Conservation (phyloP, 2,888 invertebrate genomes). For the Vesta saturnalis region DNA sequence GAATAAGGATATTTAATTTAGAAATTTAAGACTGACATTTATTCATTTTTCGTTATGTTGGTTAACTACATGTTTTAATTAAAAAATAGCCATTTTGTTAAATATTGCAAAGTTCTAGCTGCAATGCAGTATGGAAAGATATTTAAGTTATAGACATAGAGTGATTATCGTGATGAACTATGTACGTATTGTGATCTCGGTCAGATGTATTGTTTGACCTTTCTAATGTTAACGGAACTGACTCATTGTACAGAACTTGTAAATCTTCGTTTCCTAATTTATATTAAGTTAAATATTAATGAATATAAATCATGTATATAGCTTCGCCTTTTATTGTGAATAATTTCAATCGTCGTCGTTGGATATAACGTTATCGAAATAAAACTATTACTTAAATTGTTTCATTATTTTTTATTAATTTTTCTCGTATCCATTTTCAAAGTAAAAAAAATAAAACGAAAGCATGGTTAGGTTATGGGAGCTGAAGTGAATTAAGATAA, state of each 20-base stretch:
- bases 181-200: constrained; percentile 57
- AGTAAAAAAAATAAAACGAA: too few relatives aligned
- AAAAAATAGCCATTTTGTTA: constrained; percentile 18
- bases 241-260: constrained; percentile 54
- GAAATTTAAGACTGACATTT: constrained; percentile 42
- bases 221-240: constrained; percentile 52
- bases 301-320: constrained; percentile 58
- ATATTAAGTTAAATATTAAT: constrained; percentile 44
- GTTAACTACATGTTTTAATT: constrained; percentile 11
- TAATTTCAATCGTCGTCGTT: constrained; percentile 55
- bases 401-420: constrained; percentile 5
- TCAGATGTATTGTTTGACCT: constrained; percentile 49
- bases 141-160: constrained; percentile 27
- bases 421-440: too few relatives aligned
- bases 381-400: constrained; percentile 41
- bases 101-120: constrained; percentile 28
- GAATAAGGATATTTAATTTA: constrained; percentile 41
- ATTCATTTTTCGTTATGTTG: constrained; percentile 26
- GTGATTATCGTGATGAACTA: constrained; percentile 52
- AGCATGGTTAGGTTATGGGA: too few relatives aligned
- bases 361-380: constrained; percentile 58
- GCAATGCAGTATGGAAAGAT: constrained; percentile 39
- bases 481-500: too few relatives aligned
- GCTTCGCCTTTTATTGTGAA: constrained; percentile 56
- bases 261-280: constrained; percentile 55